Evolutionary conservation across 2,888 invertebrate species (phyloP), one percentile per base, ranked within the genome.

Genomic region (Meandrusa payeni): DNA sequence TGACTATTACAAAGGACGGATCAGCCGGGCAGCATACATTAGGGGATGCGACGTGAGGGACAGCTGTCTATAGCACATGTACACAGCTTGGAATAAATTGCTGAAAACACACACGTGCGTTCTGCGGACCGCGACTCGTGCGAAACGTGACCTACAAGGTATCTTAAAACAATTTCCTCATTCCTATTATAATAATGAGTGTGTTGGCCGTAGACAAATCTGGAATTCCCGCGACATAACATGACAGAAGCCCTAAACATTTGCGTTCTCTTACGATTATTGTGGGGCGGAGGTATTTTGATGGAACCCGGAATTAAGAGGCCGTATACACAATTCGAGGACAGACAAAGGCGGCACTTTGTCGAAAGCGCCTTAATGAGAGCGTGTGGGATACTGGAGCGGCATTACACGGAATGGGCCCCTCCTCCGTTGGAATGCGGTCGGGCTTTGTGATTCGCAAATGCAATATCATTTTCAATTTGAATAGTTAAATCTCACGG

Each of bases 271-370:
- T 32, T 31, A 43, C 37, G 42, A 37, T 37, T 43, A 38, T 32
- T 38, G 43, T 7, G 20, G 34, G 41, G 19, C 23, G 7, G 33
- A 37, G 37, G 23, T 15, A 43, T 43, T 43, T 38, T 37, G 43
- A 43, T 43, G 37, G 34, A 15, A 27, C 15, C 10, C 26, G 33
- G 36, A 36, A 42, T 42, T 28, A 42, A 34, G 41, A 41, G 34
- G 23, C 22, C 28, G 36, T 36, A 11, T 32, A 43, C 29, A 42
- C 43, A 43, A 43, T 37, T 12, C 31, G 32, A 26, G 17, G 19
- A 29, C 29, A 32, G 37, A 43, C 43, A 43, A 43, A 43, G 20
- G 37, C 37, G 22, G 27, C 22, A 38, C 37, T 31, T 42, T 37
- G 37, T 26, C 19, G 7, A 13, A 15, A 28, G 24, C 43, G 43